Evolutionary conservation across 1,140 invertebrate genomes (phyloP), one percentile per base, ranked within the genome.

Genomic region (Panonychus citri): DNA sequence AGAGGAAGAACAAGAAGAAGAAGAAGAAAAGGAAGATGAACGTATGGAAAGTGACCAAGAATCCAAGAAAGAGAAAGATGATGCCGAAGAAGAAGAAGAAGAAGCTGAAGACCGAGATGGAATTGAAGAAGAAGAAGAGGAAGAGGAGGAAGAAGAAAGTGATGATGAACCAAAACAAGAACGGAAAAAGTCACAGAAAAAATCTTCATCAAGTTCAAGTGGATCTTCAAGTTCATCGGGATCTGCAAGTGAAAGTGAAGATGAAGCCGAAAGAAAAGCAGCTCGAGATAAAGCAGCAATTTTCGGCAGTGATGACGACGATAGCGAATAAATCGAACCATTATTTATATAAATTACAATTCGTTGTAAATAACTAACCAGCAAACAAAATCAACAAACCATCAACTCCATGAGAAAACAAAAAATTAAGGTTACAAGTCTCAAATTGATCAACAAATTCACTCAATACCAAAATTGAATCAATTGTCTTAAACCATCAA

Each of bases 91-190:
- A 65, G 67, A 62, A 58, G 56, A 53, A 42, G 48, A 61, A 60
- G 65, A 69, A 56, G 64, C 65, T 25, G 65, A 61, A 30, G 60
- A 59, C 13, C 40, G 62, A n/a, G 66, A 69, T 27, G 66, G 67
- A 61, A 57, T 56, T 43, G 65, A 68, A 50, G 65, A 67, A 0
- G 67, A 68, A 66, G 50, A 52, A n/a, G 50, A 37, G 3, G 43
- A 46, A n/a, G 43, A 46, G 10, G 43, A 46, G n/a, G n/a, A 19
- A 7, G 39, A 40, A 1, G 3, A 24, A n/a, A 37, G 26, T 2
- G 50, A 26, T 2, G 26, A 25, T 17, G 26, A 37, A 52, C 19
- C 30, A 34, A 12, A 25, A 8, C 5, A 48, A 8, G 5, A 5
- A 5, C 5, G 17, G 17, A 48, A 17, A 48, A 25, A 19, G 43